Evolutionary conservation across 2,113 vertebrate genomes (phyloP), one percentile per base, ranked within the genome.

Genomic region (Malaclemys terrapin): DNA sequence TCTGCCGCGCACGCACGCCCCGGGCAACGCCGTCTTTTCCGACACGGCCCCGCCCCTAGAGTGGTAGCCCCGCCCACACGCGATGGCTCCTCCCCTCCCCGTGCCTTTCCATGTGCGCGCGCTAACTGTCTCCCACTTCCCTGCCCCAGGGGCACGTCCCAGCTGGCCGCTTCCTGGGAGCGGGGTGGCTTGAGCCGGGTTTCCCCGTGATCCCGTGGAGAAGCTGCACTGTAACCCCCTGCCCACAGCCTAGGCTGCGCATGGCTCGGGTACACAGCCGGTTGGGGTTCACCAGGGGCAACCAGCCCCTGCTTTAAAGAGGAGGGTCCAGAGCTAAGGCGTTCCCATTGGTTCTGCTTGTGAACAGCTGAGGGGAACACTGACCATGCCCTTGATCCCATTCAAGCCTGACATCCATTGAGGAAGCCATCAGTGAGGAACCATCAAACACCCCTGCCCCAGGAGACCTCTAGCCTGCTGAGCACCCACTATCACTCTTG

Each of bases 101-200:
- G 3, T 2, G 25, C 62, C n/a, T 7, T 42, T 10, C 14, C 10
- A 29, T 12, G 27, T 31, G 62, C 62, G 5, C 57, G 57, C 57
- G 27, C 4, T 10, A 10, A 22, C n/a, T 45, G 6, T 2, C 16
- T 8, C 31, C 35, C 56, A 1, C 10, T 11, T 10, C 10, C 8
- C 54, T 17, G 2, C 54, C 10, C 8, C 22, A 10, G 54, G 54
- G 22, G 9, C 6, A 20, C 8, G 54, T 3, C 56, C 56, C 25
- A 27, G 57, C 57, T 6, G 25, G 62, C 59, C 10, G 62, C 62
- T n/a, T n/a, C 3, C 35, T n/a, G 8, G 8, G 35, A 69, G 62
- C 62, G 13, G 4, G 31, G 8, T 35, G 59, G 2, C 29, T 8
- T 6, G 59, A 35, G 65, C 17, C 65, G 20, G 65, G 17, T 10